Percentiles rank a stretch among this genome's conserved stretches.
Conservation (phyloP, 2,113 vertebrate genomes). For the Sebastes schlegelii region DNA sequence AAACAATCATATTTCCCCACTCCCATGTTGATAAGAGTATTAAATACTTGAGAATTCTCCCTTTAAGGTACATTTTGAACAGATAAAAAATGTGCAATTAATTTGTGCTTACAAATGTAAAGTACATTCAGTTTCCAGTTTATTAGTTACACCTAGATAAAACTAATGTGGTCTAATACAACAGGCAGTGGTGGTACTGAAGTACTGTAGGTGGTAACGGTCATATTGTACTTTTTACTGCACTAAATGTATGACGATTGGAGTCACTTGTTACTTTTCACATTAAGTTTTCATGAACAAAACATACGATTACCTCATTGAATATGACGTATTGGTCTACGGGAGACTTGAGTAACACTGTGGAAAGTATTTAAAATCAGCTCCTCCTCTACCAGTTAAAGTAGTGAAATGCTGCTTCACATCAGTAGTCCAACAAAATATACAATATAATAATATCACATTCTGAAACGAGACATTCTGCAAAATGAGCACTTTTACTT, state of each 20-base stretch:
- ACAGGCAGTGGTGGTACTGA: too few species aligned
- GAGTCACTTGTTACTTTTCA: background rate
- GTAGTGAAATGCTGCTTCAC: background rate
- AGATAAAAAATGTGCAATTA: too few species aligned
- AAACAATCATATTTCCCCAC: too few species aligned
- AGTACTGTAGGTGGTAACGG: too few species aligned
- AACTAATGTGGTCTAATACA: too few species aligned
- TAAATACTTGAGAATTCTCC: too few species aligned
- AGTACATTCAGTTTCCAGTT: too few species aligned
- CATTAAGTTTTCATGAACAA: background rate
- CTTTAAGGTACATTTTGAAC: too few species aligned
- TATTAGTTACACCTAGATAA: too few species aligned
- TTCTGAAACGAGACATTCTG: background rate
- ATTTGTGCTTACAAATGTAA: too few species aligned
- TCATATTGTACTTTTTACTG: background rate
- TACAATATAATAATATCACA: background rate
- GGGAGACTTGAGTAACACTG: background rate
- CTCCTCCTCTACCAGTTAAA: background rate
- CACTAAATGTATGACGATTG: background rate
- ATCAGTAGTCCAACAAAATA: background rate
- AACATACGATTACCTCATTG: background rate
- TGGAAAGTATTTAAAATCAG: background rate
- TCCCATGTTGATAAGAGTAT: too few species aligned
- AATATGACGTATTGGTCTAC: background rate
- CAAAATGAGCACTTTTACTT: background rate